Conservation (phyloP, 2,888 invertebrate species). For the Trichogramma dendrolimi region DNA sequence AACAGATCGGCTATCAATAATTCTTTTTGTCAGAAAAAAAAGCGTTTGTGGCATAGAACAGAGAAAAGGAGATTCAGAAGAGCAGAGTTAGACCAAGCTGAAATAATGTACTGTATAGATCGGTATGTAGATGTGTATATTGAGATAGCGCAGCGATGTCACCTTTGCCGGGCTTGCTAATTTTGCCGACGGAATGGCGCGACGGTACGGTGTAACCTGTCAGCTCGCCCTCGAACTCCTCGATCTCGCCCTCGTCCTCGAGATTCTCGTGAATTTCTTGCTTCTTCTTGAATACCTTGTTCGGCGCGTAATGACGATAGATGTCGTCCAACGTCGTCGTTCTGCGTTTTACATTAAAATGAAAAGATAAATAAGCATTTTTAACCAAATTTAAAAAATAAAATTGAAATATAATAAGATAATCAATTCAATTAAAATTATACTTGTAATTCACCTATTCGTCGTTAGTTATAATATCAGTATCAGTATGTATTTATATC, state of each 20-base stretch:
- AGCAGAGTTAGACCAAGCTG: too few relatives aligned
- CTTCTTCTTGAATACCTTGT: constrained; percentile 38
- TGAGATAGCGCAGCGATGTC: too few relatives aligned
- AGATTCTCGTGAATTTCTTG: constrained; percentile 47
- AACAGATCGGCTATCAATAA: constrained; percentile 5
- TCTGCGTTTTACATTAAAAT: constrained; percentile 48
- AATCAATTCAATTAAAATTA: not conserved
- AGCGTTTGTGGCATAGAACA: not conserved
- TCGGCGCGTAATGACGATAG: constrained; percentile 60
- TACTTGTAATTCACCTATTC: not conserved
- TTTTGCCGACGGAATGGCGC: constrained; percentile 42
- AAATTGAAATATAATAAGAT: not conserved
- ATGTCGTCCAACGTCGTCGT: constrained; percentile 69
- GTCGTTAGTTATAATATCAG: not conserved
- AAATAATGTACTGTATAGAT: too few relatives aligned
- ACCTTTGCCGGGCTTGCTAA: constrained; percentile 27
- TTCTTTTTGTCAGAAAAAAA: constrained; percentile 2
- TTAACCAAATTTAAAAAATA: not conserved
- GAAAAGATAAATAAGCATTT: not conserved
- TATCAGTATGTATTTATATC: not conserved
- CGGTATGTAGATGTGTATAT: too few relatives aligned
- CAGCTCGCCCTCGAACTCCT: constrained; percentile 63
- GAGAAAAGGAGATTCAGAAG: too few relatives aligned
- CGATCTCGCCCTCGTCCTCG: constrained; percentile 51
- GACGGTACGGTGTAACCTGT: constrained; percentile 55